Conservation (phyloP, 2,113 vertebrate genomes). For the Phrynosoma platyrhinos region DNA sequence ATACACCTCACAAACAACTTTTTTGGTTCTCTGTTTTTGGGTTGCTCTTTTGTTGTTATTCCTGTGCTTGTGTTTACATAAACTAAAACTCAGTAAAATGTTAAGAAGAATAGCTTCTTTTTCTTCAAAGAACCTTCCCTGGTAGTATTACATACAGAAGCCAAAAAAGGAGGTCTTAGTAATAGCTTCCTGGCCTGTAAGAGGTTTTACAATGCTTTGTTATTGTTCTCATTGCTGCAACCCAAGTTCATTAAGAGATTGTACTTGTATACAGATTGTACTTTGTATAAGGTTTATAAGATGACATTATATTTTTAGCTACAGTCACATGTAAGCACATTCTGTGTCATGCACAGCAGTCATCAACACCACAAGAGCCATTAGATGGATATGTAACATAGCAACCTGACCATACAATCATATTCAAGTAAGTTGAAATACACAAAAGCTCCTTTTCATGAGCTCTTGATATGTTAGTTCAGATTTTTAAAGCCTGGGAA, state of each 20-base stretch:
- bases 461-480: slow-evolving; percentile 54
- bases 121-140: too few relatives aligned
- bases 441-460: slow-evolving; percentile 36
- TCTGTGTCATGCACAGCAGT: slow-evolving; percentile 6
- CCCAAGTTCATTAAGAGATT: slow-evolving; percentile 51
- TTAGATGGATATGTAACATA: slow-evolving; percentile 12
- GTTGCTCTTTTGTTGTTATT: too few relatives aligned
- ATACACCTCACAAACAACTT: too few relatives aligned
- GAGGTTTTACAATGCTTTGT: slow-evolving; percentile 19
- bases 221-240: slow-evolving; percentile 10
- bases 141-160: not conserved
- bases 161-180: slow-evolving; percentile 17
- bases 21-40: too few relatives aligned
- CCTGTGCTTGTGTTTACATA: too few relatives aligned
- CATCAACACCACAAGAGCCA: slow-evolving; percentile 19
- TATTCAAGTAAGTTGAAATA: slow-evolving; percentile 43
- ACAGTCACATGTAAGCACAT: slow-evolving; percentile 21
- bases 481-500: slow-evolving; percentile 52
- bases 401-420: slow-evolving; percentile 25
- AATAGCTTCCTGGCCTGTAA: slow-evolving; percentile 40
- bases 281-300: slow-evolving; percentile 25
- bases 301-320: not conserved
- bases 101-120: too few relatives aligned
- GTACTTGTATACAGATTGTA: slow-evolving; percentile 1
- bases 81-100: too few relatives aligned